Conservation (phyloP, 2,888 invertebrate genomes). For the Caenorhabditis sp. region DNA sequence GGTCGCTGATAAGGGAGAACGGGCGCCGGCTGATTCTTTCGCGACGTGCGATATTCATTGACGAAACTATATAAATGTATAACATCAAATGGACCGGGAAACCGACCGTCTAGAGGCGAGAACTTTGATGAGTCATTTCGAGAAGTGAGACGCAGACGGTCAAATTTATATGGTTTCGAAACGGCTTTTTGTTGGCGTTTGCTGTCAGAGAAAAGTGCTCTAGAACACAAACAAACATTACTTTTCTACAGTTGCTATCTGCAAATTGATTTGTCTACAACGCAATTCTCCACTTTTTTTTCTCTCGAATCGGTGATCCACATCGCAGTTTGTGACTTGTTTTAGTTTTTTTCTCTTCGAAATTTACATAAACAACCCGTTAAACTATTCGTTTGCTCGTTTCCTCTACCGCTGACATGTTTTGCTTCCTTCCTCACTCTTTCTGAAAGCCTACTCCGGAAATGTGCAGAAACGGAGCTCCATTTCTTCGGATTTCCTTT, state of each 20-base stretch:
- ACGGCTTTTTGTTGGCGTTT: conserved; percentile 28
- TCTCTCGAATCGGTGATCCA: not conserved
- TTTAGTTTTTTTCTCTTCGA: not conserved
- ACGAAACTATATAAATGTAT: conserved; percentile 44
- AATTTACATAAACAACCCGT: not conserved
- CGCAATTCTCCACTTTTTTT: not conserved
- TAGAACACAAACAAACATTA: conserved; percentile 25
- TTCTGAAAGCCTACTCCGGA: not conserved
- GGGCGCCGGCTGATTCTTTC: conserved; percentile 14
- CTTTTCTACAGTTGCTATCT: not conserved
- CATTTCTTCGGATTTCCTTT: too few relatives aligned
- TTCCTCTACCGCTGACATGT: not conserved
- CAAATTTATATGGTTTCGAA: conserved; percentile 6
- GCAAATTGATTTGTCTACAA: not conserved
- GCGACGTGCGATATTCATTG: conserved; percentile 9
- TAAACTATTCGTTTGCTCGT: too few relatives aligned
- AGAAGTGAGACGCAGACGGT: conserved; percentile 14
- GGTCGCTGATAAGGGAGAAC: conserved; percentile 44
- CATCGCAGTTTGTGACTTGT: not conserved
- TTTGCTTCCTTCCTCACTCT: not conserved
- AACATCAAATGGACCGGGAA: too few relatives aligned
- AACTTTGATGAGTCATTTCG: conserved; percentile 18
- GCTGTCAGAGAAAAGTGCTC: conserved; percentile 14
- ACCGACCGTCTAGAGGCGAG: conserved; percentile 15
- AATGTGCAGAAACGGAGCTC: not conserved